Percentiles rank a stretch among this genome's conserved stretches.
These are phyloP conservation scores for Simalia tracyae DNA, from an alignment of 2,797 vertebrate genomes.

Conservation along the genomic window DNA sequence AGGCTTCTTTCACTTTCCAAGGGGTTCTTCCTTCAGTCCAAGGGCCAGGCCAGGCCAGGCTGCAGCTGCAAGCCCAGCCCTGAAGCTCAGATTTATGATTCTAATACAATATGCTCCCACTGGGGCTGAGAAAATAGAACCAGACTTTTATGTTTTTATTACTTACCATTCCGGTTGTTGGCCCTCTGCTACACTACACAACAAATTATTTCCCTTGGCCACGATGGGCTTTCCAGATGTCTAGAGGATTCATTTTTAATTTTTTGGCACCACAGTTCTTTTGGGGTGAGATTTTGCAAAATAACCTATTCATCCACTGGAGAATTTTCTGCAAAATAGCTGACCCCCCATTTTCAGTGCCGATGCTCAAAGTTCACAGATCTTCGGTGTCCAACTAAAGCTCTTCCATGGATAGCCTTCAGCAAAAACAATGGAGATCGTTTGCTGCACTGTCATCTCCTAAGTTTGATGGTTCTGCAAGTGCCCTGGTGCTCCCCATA, in stretches of 20 bases:
- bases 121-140: background rate
- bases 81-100: background rate
- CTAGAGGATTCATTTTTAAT: background rate
- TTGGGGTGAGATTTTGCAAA: background rate
- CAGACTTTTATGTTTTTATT: background rate
- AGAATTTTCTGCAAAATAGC: background rate
- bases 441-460: no score
- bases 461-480: no score
- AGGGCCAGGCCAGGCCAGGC: background rate
- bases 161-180: background rate
- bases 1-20: constrained; percentile 13
- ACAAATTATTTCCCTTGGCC: background rate
- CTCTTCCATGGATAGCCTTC: background rate
- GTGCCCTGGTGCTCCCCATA: no score
- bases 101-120: background rate
- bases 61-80: background rate
- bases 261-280: background rate
- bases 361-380: background rate
- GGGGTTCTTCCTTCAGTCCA: background rate
- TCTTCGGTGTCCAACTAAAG: background rate
- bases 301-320: background rate
- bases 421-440: background rate
- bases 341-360: background rate
- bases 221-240: background rate
- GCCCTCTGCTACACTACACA: background rate